Evolutionary conservation across 2,888 invertebrate species (phyloP).

Genomic region (Drosophila prolongata): DNA sequence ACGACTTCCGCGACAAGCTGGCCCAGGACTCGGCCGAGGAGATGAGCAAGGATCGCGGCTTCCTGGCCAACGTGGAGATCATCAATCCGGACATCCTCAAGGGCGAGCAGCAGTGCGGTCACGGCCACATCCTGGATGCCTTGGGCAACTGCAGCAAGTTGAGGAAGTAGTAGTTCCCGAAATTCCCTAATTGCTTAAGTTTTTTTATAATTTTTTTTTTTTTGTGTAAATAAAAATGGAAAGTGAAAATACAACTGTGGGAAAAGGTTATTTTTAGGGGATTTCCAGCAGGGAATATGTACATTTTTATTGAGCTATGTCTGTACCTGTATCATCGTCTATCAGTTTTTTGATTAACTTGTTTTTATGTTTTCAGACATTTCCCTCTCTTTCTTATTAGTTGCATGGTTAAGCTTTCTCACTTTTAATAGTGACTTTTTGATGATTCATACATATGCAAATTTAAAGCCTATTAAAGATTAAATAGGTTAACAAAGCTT

Average conservation of each 20-base stretch:
- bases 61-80: slow-evolving; percentile 79
- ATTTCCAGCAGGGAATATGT: background rate
- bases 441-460: too few relatives aligned
- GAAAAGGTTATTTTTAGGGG: background rate
- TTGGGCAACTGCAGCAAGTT: slow-evolving; percentile 82
- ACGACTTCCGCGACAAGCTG: slow-evolving; percentile 78
- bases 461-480: too few relatives aligned
- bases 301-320: too few relatives aligned
- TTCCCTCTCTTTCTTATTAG: too few relatives aligned
- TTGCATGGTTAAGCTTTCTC: too few relatives aligned
- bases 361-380: too few relatives aligned
- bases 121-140: slow-evolving; percentile 82
- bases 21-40: slow-evolving; percentile 74
- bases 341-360: too few relatives aligned
- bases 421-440: too few relatives aligned
- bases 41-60: slow-evolving; percentile 55
- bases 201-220: slow-evolving; percentile 18
- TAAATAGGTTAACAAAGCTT: too few relatives aligned
- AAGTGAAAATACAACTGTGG: background rate
- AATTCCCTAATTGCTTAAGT: slow-evolving; percentile 4
- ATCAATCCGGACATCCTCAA: slow-evolving; percentile 81
- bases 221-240: slow-evolving; percentile 37
- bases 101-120: slow-evolving; percentile 82
- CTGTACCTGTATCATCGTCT: too few relatives aligned
- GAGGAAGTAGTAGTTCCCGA: slow-evolving; percentile 57